Evolutionary conservation across 2,113 vertebrate species (phyloP), one percentile per base, ranked within the genome.

Genomic region (Alligator sinensis): DNA sequence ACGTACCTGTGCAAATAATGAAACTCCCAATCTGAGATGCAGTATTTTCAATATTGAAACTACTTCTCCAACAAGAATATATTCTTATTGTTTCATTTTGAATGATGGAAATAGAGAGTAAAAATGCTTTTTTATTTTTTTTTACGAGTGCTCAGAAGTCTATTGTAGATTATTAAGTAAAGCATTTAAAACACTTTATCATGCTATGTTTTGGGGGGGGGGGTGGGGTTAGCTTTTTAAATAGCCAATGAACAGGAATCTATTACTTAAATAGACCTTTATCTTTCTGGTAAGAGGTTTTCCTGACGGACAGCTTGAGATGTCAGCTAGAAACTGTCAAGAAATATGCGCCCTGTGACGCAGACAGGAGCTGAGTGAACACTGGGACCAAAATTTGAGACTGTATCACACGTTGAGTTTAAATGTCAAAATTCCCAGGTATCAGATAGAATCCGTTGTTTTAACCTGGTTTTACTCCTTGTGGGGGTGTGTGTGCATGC

Each of bases 211-310:
- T 93, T 84, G 83, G 77, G 28, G 4, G 16, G 78, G 38, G 38
- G 38, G 38, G 38, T 4, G 6, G 47, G 47, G 47, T 47, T 47
- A 87, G 92, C 72, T 97, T 95, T 96, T 94, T 93, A 95, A 70
- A 60, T 55, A 92, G 59, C 27, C 88, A 87, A 80, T 96, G 80
- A 89, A 92, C 82, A 91, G 34, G 59, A 88, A 94, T 80, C 58
- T 89, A 92, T 95, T 93, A 86, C 91, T 95, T 93, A 95, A 97
- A 92, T 86, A 89, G 82, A 14, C 0, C 76, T 80, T 90, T 91
- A 19, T 38, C 79, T 92, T 28, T 84, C 89, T 84, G 77, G 64
- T 87, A 91, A 92, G 93, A 94, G 90, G 93, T 89, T 90, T 93
- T 89, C 62, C 82, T 93, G 78, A 87, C 92, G 81, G 28, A 80